Percentiles rank a stretch among this genome's conserved stretches.
These are phyloP conservation scores for Fragum fragum DNA, from an alignment of 2,888 invertebrate species.

Conservation along the genomic window DNA sequence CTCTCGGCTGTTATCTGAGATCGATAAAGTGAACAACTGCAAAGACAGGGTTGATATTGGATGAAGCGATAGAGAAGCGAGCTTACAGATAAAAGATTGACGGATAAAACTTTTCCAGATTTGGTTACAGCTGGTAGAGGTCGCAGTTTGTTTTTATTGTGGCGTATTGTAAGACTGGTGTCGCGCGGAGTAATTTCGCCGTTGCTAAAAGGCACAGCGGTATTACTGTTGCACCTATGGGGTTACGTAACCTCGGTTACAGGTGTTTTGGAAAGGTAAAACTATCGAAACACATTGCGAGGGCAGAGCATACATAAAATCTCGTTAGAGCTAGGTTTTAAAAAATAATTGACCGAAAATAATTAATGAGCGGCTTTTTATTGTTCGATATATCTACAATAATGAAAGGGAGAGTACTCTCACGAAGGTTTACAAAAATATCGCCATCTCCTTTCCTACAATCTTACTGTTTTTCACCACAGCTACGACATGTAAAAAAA, in stretches of 20 bases:
- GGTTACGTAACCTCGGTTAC: conserved; percentile 51
- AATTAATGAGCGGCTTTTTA: conserved; percentile 19
- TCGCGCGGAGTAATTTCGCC: conserved; percentile 41
- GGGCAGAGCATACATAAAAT: conserved; percentile 4
- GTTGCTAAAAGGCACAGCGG: conserved; percentile 49
- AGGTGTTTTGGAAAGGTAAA: conserved; percentile 45
- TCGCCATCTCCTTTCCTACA: no score
- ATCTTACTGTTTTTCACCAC: no score
- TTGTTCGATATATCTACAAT: conserved; percentile 5
- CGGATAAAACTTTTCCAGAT: conserved; percentile 55
- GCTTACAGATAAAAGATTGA: conserved; percentile 59
- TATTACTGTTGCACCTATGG: conserved; percentile 36
- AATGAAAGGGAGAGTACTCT: conserved; percentile 3
- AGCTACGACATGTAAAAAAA: no score
- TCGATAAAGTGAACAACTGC: conserved; percentile 57
- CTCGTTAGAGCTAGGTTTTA: conserved; percentile 15
- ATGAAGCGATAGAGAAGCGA: conserved; percentile 53
- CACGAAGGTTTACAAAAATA: no score
- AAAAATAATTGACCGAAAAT: conserved; percentile 17
- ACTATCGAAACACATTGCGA: conserved; percentile 29
- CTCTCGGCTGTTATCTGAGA: conserved; percentile 54
- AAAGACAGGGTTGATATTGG: conserved; percentile 58
- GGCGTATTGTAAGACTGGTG: conserved; percentile 51
- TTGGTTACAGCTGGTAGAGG: conserved; percentile 66
- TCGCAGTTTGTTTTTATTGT: conserved; percentile 64